phyloP scores from a whole-genome alignment of 2,797 vertebrate genomes.

The Hippoglossus hippoglossus region DNA sequence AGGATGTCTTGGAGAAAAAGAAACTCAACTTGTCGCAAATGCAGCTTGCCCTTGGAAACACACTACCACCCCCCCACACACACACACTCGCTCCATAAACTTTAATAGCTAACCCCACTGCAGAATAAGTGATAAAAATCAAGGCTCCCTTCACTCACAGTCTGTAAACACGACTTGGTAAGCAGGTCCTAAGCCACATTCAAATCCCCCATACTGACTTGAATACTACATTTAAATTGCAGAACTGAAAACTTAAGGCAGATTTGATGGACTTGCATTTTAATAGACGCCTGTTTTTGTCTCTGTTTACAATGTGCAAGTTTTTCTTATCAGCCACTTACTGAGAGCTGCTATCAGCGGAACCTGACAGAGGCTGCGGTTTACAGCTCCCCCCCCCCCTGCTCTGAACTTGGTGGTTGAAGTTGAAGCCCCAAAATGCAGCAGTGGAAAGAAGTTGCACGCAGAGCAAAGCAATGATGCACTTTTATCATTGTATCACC shows the following conservation, averaged over 20 bases:
- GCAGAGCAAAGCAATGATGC: slow-evolving; percentile 1
- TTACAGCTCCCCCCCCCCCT: slow-evolving; percentile 51
- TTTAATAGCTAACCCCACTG: slow-evolving; percentile 75
- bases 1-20: slow-evolving; percentile 1
- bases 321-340: slow-evolving; percentile 39
- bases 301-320: slow-evolving; percentile 14
- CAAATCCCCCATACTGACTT: slow-evolving; percentile 40
- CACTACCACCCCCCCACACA: slow-evolving; percentile 17
- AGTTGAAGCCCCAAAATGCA: slow-evolving; percentile 17
- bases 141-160: slow-evolving; percentile 70
- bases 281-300: slow-evolving; percentile 15
- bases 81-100: slow-evolving; percentile 72
- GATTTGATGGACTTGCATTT: slow-evolving; percentile 24
- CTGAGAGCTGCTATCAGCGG: slow-evolving; percentile 32
- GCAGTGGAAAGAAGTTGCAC: slow-evolving; percentile 13
- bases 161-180: slow-evolving; percentile 73
- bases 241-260: slow-evolving; percentile 6
- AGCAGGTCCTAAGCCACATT: slow-evolving; percentile 46
- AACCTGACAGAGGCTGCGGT: slow-evolving; percentile 40
- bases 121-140: slow-evolving; percentile 75
- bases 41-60: slow-evolving; percentile 47
- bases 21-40: slow-evolving; percentile 34
- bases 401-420: slow-evolving; percentile 15
- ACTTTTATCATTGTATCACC: slow-evolving; percentile 30
- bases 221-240: slow-evolving; percentile 42